These are phyloP conservation scores for Mustela nigripes DNA, from an alignment of 2,113 vertebrate genomes.

Conservation along the genomic window DNA sequence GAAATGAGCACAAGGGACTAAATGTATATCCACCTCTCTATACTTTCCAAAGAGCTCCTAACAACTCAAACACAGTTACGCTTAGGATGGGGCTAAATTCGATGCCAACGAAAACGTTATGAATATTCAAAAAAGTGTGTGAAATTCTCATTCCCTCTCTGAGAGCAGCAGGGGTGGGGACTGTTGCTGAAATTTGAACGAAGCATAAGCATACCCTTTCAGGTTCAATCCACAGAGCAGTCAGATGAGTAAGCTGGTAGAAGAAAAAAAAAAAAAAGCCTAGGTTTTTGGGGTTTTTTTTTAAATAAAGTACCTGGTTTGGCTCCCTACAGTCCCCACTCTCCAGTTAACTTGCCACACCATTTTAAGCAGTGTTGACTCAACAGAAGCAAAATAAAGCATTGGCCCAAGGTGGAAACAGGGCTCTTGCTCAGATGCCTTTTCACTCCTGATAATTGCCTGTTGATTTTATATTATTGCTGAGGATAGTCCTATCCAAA, in stretches of 20 bases:
- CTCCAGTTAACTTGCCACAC: not conserved
- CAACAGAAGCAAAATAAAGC: not conserved
- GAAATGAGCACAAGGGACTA: not conserved
- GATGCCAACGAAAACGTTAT: conserved; percentile 51
- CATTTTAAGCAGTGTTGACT: not conserved
- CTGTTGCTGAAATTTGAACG: not conserved
- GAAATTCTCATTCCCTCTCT: conserved; percentile 47
- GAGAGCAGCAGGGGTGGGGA: not conserved
- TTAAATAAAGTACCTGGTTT: not conserved
- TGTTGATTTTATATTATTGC: not conserved
- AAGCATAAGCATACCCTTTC: not conserved
- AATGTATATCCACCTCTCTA: not conserved
- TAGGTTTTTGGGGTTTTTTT: not conserved
- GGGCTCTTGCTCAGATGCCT: not conserved
- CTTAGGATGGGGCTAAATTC: not conserved
- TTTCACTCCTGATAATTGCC: not conserved
- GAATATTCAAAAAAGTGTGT: conserved; percentile 63
- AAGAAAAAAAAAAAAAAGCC: too few species aligned
- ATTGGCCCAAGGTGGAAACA: not conserved
- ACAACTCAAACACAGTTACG: not conserved
- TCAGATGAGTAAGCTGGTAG: not conserved
- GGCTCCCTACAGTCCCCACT: not conserved
- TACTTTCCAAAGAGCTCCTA: conserved; percentile 3
- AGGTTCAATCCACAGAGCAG: not conserved
- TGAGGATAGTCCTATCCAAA: not conserved